Base-by-base conservation (phyloP, 2,113 vertebrate species). In the Prolemur simus region DNA sequence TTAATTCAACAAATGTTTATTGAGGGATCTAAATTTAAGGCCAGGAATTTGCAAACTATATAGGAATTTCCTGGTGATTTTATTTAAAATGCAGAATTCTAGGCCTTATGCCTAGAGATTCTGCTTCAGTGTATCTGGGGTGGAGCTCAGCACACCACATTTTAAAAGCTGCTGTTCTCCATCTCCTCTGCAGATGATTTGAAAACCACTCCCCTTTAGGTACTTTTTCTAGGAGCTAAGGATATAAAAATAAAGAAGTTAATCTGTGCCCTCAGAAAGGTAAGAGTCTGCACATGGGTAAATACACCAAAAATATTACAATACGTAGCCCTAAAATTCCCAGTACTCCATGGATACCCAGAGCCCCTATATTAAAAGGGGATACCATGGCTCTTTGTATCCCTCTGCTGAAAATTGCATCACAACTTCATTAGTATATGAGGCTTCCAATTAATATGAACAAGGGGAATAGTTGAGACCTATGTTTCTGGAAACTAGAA, bases 1-100 rank as follows among this genome's bases (percentile, higher is more conserved):
- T 86, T 92, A 82, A 92, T 47, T 82, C 84, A 73, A 80, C 39
- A 91, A 71, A 54, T 87, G 29, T 78, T 94, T 87, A 47, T 42
- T 78, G 47, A 56, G 9, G 60, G 29, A 77, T 66, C 58, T 91
- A 82, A 96, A 82, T 83, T 87, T 21, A 87, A 95, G 52, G 58
- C 15, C 64, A 76, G 56, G 25, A 66, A 87, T 84, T 92, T 87
- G 81, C 23, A 84, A 93, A 89, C 6, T 20, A 7, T 39, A 14
- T 87, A 90, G 52, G 63, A 93, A 91, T 78, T 74, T 5, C 18
- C 34, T 91, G 60, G 14, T 45, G 3, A 86, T 68, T 95, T 94
- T 60, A 71, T 81, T 74, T 95, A 39, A 89, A 93, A 91, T 85
- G 27, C 6, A 85, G 82, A 81, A 81, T 80, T 94, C 32, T 34